These are phyloP conservation scores for Mya arenaria DNA, from an alignment of 1,140 invertebrate species.

Conservation along the genomic window DNA sequence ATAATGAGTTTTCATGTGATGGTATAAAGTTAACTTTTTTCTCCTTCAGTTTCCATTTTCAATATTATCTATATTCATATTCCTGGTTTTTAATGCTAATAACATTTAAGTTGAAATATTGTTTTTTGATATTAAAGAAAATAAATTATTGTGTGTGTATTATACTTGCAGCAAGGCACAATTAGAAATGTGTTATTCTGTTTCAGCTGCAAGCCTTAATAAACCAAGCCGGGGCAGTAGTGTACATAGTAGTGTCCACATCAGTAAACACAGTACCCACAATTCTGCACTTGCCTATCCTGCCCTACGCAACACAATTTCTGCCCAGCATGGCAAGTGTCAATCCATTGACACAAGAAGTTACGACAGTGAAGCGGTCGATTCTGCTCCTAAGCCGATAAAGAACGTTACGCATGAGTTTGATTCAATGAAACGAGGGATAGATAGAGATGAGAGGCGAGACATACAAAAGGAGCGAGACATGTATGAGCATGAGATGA, in stretches of 20 bases:
- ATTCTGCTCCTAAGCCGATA: conserved; percentile 19
- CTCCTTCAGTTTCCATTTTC: too few species aligned
- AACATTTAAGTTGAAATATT: too few species aligned
- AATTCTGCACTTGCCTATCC: conserved; percentile 28
- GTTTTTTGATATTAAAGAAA: too few species aligned
- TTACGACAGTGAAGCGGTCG: conserved; percentile 37
- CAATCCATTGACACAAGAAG: conserved; percentile 36
- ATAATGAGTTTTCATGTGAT: too few species aligned
- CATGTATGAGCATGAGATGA: conserved; percentile 8
- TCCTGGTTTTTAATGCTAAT: too few species aligned
- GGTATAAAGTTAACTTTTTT: too few species aligned
- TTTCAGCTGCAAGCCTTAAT: neutral
- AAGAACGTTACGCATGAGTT: conserved; percentile 40
- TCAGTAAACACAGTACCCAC: conserved; percentile 43
- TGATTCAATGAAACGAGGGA: conserved; percentile 35
- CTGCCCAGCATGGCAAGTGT: conserved; percentile 12
- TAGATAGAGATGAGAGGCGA: conserved; percentile 3
- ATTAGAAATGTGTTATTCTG: too few species aligned
- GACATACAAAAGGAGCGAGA: neutral
- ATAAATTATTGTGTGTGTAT: too few species aligned
- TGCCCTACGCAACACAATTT: conserved; percentile 21
- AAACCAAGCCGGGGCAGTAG: neutral
- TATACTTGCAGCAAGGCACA: too few species aligned
- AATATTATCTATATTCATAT: too few species aligned
- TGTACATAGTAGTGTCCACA: conserved; percentile 30